Evolutionary conservation across 1,140 invertebrate genomes (phyloP), one percentile per base, ranked within the genome.

Genomic region (Hypsibius dujardini): DNA sequence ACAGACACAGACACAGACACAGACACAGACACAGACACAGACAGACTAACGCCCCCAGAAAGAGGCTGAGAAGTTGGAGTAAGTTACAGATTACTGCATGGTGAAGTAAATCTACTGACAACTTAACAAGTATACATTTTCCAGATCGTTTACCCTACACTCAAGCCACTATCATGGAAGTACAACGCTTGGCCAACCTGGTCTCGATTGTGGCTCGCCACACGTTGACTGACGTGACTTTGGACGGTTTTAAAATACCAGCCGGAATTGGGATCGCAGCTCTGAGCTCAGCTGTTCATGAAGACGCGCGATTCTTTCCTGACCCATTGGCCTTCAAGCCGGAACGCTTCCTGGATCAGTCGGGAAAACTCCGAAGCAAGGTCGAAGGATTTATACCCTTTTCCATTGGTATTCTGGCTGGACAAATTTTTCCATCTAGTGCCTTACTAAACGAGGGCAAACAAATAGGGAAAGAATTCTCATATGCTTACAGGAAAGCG

Each of bases 341-440:
- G 0, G 81, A 84, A 1, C 80, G 90, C 70, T 92, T 92, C 77
- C 76, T 92, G 0, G 80, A 84, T 62, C 77, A 82, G 1, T 82
- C 86, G 40, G 87, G 87, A 0, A 81, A 78, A 42, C 81, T 89
- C 47, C 7, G 7, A 7, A 74, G 79, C 1, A 87, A 84, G 72
- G 84, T 84, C 0, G 84, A 86, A 40, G 82, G 85, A 47, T 90
- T 92, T 76, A 84, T 92, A 70, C n/a, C n/a, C n/a, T n/a, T n/a
- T n/a, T n/a, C n/a, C n/a, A n/a, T n/a, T n/a, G n/a, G n/a, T n/a
- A n/a, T n/a, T n/a, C n/a, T n/a, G n/a, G n/a, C n/a, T n/a, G n/a
- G n/a, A n/a, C n/a, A n/a, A n/a, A 90, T 90, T 14, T 93, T 92
- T 76, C 88, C 90, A 81, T 85, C 82, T 73, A 89, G 88, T 85